Evolutionary conservation across 2,888 invertebrate species (phyloP).

Genomic region (Acronicta alni): DNA sequence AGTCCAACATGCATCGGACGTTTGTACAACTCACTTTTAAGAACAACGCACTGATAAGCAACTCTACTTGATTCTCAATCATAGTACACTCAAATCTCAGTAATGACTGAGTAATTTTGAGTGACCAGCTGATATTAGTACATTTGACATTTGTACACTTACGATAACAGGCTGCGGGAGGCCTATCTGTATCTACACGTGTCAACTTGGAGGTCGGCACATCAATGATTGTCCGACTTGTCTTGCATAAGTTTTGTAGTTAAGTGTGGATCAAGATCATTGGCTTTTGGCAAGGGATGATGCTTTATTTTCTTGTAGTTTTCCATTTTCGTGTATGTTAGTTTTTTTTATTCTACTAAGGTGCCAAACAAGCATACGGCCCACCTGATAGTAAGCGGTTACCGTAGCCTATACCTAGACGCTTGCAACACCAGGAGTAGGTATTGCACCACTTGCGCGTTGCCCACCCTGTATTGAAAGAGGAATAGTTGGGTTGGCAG

Average conservation of each 20-base stretch:
- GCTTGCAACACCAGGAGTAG: too few species aligned
- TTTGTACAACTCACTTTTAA: slow-evolving; percentile 21
- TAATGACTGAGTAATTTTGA: slow-evolving; percentile 29
- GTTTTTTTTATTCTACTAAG: too few species aligned
- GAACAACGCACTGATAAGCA: neutral
- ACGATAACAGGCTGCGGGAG: slow-evolving; percentile 43
- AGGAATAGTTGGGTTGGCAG: too few species aligned
- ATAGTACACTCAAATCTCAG: slow-evolving; percentile 11
- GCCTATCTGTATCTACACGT: slow-evolving; percentile 31
- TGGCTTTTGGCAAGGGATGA: neutral
- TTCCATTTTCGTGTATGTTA: too few species aligned
- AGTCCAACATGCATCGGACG: neutral
- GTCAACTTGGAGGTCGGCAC: slow-evolving; percentile 41
- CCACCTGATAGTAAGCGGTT: too few species aligned
- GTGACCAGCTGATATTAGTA: slow-evolving; percentile 13
- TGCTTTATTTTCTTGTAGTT: neutral
- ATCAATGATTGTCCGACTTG: neutral
- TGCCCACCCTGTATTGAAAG: too few species aligned
- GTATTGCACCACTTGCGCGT: too few species aligned
- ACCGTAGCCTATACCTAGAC: too few species aligned
- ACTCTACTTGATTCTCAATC: slow-evolving; percentile 10
- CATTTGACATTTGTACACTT: slow-evolving; percentile 10
- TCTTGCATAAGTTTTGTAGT: slow-evolving; percentile 23
- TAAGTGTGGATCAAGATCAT: slow-evolving; percentile 2
- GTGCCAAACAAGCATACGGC: too few species aligned